Evolutionary conservation across 2,888 invertebrate genomes (phyloP).

Genomic region (Toxonevra muliebris): DNA sequence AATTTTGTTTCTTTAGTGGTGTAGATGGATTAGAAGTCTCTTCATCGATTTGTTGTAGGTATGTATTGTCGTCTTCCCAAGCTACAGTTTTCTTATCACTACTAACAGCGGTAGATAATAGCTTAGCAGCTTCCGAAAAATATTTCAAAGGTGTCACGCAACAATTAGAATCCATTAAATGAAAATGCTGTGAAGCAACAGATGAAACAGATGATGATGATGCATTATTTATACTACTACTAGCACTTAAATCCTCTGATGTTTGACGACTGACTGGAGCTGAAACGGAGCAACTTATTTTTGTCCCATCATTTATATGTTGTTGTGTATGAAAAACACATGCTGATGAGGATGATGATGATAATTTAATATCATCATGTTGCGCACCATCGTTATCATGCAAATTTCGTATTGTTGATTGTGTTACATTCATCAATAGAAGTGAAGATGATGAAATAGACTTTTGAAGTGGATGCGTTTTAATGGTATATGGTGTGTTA

Average conservation of each 20-base stretch:
- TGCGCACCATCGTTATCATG: background rate
- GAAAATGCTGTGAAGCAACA: constrained; percentile 21
- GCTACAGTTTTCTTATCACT: constrained; percentile 49
- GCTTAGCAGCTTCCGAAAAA: constrained; percentile 48
- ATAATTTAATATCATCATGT: constrained; percentile 29
- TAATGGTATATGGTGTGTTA: constrained; percentile 44
- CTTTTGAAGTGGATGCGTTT: constrained; percentile 55
- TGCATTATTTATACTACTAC: background rate
- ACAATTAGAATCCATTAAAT: constrained; percentile 46
- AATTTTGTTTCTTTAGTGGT: constrained; percentile 45
- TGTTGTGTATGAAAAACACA: no score
- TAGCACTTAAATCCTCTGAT: constrained; percentile 49
- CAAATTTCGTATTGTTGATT: constrained; percentile 21
- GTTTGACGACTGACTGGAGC: constrained; percentile 59
- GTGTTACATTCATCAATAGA: constrained; percentile 41
- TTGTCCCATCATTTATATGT: no score
- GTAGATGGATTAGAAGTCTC: constrained; percentile 51
- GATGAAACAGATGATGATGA: constrained; percentile 19
- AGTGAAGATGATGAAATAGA: constrained; percentile 62
- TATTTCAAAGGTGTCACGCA: constrained; percentile 53
- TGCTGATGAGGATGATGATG: constrained; percentile 38
- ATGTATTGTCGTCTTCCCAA: constrained; percentile 53
- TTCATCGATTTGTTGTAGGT: constrained; percentile 43
- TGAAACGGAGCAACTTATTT: constrained; percentile 43
- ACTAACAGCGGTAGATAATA: constrained; percentile 38